Evolutionary conservation across 2,888 invertebrate genomes (phyloP).

Genomic region (Microplitis deprimator): DNA sequence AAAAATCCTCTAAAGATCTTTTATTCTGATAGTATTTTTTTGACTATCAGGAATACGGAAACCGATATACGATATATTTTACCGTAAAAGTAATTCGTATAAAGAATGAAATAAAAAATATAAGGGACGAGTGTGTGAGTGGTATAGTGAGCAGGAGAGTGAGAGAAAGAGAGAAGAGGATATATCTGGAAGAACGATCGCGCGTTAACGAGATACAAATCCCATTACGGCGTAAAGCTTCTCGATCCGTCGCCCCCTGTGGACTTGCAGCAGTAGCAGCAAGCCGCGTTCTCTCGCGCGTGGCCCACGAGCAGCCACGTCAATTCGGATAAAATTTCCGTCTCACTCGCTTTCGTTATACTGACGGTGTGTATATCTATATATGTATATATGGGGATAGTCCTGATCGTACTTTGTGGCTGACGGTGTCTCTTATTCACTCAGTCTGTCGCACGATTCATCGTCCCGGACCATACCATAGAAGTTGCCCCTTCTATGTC

Average conservation of each 20-base stretch:
- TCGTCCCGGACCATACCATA: slow-evolving; percentile 42
- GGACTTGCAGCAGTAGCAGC: slow-evolving; percentile 64
- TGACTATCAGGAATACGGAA: slow-evolving; percentile 38
- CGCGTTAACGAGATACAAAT: slow-evolving; percentile 72
- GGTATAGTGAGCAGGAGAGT: slow-evolving; percentile 27
- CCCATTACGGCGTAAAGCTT: slow-evolving; percentile 71
- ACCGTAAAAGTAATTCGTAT: slow-evolving; percentile 31
- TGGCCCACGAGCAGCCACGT: slow-evolving; percentile 65
- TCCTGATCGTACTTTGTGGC: slow-evolving; percentile 32
- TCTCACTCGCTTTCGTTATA: slow-evolving; percentile 35
- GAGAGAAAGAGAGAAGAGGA: slow-evolving; percentile 52
- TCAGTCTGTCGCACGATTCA: slow-evolving; percentile 43
- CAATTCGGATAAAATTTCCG: slow-evolving; percentile 68
- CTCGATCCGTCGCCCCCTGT: slow-evolving; percentile 69
- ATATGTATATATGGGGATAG: not conserved
- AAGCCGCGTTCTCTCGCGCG: slow-evolving; percentile 45
- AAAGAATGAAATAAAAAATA: slow-evolving; percentile 21
- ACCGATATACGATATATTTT: slow-evolving; percentile 40
- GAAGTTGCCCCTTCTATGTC: slow-evolving; percentile 46
- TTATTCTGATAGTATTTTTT: slow-evolving; percentile 18
- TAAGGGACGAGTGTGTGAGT: not conserved
- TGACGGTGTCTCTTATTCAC: slow-evolving; percentile 35
- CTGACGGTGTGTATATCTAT: not conserved
- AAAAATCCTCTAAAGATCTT: not conserved
- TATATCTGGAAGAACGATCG: slow-evolving; percentile 66